Base-by-base conservation (phyloP, 2,888 invertebrate species). In the Syrphus vitripennis region DNA sequence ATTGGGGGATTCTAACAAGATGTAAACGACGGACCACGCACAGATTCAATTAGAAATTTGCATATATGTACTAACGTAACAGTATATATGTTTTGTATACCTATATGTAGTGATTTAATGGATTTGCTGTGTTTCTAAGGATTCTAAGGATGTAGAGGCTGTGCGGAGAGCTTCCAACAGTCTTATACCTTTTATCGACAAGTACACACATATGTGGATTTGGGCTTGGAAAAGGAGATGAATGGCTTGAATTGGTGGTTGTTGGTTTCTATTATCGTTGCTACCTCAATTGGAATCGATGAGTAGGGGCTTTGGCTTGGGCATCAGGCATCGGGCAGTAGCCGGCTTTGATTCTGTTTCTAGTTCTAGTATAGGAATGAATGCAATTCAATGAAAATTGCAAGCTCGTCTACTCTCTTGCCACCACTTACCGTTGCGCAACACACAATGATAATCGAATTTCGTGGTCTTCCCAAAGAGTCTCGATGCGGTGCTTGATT, bases 11-110 rank as follows among this genome's bases (percentile, higher is more conserved):
- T 65, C 72, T 72, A 80, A 80, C 67, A 80, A 80, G 84, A 72
- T 80, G 84, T 80, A 76, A 80, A 70, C 76, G 80, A 67, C 67
- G 76, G 74, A 80, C 75, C 67, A 84, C 59, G 76, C 80, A 76
- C 76, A 76, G 80, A 76, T 72, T 84, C 80, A 80, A 80, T 84
- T 84, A 80, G 71, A 80, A 75, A 84, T 84, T 80, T 84, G 61
- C 84, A 80, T 76, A 45, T 55, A 31, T 67, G 53, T 55, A 45
- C 10, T 10, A n/a, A n/a, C n/a, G n/a, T n/a, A n/a, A n/a, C n/a
- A n/a, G n/a, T n/a, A n/a, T n/a, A n/a, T n/a, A n/a, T n/a, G n/a
- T n/a, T 19, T 10, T 34, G 34, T 34, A 34, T 34, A 9, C 3
- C 34, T 50, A 6, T 57, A 21, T 34, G 34, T 69, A 70, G 72